These are phyloP conservation scores for Pangasius sanitwongsei DNA, from an alignment of 2,797 vertebrate genomes.

Conservation along the genomic window DNA sequence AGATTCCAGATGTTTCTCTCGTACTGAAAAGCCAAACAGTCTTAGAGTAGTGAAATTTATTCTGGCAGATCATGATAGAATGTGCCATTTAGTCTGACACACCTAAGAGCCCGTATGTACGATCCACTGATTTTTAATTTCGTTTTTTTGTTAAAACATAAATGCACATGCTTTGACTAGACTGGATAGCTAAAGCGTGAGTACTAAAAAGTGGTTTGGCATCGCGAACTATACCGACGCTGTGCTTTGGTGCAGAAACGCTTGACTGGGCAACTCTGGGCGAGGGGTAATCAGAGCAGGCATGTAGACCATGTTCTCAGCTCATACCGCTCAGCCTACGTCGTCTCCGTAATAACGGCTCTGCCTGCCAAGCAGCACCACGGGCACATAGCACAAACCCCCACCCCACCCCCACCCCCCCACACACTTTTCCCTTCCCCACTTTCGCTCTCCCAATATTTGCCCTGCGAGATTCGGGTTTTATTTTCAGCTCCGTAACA, in stretches of 20 bases:
- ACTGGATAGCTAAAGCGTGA: not conserved
- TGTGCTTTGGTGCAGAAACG: slow-evolving; percentile 27
- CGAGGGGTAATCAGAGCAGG: slow-evolving; percentile 45
- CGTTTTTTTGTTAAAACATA: not conserved
- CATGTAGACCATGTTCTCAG: slow-evolving; percentile 42
- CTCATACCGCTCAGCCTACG: slow-evolving; percentile 18
- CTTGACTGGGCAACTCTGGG: slow-evolving; percentile 41
- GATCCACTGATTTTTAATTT: not conserved
- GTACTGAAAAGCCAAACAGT: not conserved
- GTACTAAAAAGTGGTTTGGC: not conserved
- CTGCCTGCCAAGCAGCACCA: slow-evolving; percentile 38
- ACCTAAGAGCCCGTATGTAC: not conserved
- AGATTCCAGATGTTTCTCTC: not conserved
- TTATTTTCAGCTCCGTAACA: slow-evolving; percentile 49
- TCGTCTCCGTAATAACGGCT: slow-evolving; percentile 34
- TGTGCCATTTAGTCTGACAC: not conserved
- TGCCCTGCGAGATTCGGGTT: slow-evolving; percentile 31
- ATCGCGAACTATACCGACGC: not conserved
- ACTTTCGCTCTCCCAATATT: slow-evolving; percentile 14
- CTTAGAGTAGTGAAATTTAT: not conserved
- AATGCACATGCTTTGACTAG: not conserved
- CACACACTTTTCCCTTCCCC: slow-evolving; percentile 8
- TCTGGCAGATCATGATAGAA: not conserved
- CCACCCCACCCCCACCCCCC: not conserved
- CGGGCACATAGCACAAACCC: not conserved